phyloP scores from a whole-genome alignment of 2,888 invertebrate genomes.

The Pristionchus exspectatus region DNA sequence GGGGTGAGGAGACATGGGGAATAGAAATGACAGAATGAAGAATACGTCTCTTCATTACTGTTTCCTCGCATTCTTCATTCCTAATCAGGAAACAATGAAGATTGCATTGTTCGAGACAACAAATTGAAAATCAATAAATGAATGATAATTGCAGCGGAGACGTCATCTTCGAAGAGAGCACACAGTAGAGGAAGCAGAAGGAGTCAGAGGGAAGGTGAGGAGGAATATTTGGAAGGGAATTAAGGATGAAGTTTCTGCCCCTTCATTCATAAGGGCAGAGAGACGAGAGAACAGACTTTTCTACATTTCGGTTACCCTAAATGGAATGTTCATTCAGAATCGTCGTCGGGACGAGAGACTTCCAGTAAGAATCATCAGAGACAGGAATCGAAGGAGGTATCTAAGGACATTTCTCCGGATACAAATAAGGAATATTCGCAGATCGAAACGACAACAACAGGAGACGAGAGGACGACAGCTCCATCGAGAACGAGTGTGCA shows the following conservation, averaged over 20 bases:
- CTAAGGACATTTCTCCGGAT: not conserved
- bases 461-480: not conserved
- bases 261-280: too few species aligned
- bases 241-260: not conserved
- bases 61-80: too few species aligned
- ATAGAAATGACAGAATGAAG: not conserved
- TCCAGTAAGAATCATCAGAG: not conserved
- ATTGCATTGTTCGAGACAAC: not conserved
- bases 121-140: not conserved
- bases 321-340: not conserved
- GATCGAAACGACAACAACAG: not conserved
- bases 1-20: not conserved
- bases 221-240: not conserved
- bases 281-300: too few species aligned
- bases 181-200: not conserved
- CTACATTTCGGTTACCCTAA: too few species aligned
- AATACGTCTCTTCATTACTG: too few species aligned
- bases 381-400: constrained; percentile 12
- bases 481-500: constrained; percentile 18
- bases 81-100: not conserved
- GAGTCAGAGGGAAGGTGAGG: not conserved
- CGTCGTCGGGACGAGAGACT: not conserved
- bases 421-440: not conserved
- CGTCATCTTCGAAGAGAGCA: not conserved
- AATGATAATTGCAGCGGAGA: not conserved